Conservation (phyloP, 1,140 invertebrate species). For the Portunus trituberculatus region DNA sequence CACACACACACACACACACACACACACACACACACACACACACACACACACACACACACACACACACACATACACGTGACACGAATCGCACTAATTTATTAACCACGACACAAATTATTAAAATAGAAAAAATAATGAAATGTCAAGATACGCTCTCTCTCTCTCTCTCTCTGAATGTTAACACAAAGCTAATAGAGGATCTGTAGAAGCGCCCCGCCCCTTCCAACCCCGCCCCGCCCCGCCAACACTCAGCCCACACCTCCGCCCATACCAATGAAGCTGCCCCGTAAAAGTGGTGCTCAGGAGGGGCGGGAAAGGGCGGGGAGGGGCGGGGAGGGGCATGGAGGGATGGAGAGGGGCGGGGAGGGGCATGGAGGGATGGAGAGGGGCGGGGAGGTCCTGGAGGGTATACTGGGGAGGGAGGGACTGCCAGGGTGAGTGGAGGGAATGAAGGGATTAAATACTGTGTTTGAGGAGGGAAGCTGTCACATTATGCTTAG, state of each 20-base stretch:
- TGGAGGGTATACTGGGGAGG: neutral
- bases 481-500: too few species aligned
- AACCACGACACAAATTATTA: too few species aligned
- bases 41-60: neutral
- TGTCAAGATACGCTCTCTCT: neutral
- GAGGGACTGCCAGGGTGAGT: neutral
- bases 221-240: neutral
- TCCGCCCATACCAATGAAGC: neutral
- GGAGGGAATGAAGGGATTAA: neutral
- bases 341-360: too few species aligned
- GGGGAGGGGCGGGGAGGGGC: too few species aligned
- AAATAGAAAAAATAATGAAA: too few species aligned
- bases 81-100: too few species aligned
- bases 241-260: constrained; percentile 6
- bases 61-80: too few species aligned
- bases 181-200: neutral
- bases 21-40: neutral
- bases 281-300: constrained; percentile 7
- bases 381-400: neutral
- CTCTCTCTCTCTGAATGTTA: neutral
- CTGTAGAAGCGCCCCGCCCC: neutral
- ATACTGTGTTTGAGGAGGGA: too few species aligned
- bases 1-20: neutral
- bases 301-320: neutral
- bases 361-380: neutral